A percentile compares a stretch with the other conserved stretches of the same genome.
Evolutionary conservation across 2,888 invertebrate species (phyloP).

Genomic region (Eubasilissa splendida): DNA sequence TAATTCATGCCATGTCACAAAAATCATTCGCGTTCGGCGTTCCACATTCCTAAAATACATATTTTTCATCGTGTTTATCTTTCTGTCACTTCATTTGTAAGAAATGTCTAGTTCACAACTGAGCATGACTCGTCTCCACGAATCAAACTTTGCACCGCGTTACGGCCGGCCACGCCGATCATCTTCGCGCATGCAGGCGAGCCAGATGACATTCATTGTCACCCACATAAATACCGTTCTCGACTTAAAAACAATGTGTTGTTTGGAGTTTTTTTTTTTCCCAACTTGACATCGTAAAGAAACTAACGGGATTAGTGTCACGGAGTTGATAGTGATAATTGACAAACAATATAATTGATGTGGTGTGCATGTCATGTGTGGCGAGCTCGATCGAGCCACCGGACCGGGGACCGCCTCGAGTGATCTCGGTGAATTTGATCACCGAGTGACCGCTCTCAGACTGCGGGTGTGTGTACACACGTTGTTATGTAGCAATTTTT

Average conservation of each 20-base stretch:
- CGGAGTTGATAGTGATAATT: slow-evolving; percentile 19
- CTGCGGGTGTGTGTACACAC: background rate
- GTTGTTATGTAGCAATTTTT: background rate
- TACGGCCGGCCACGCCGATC: background rate
- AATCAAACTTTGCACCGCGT: slow-evolving; percentile 5
- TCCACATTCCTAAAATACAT: too few relatives aligned
- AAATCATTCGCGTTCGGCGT: too few relatives aligned
- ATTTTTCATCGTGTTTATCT: too few relatives aligned
- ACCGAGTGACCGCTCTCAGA: background rate
- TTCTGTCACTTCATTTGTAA: too few relatives aligned
- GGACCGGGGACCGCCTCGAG: slow-evolving; percentile 24
- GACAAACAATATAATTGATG: slow-evolving; percentile 7
- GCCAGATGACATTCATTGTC: background rate
- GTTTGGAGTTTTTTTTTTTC: background rate
- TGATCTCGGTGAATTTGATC: slow-evolving; percentile 2
- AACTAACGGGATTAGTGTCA: slow-evolving; percentile 11
- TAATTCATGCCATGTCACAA: too few relatives aligned
- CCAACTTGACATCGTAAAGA: background rate
- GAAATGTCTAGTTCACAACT: background rate
- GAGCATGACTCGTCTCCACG: background rate
- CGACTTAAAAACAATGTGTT: slow-evolving; percentile 1
- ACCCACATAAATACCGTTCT: slow-evolving; percentile 2
- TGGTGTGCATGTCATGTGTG: slow-evolving; percentile 3
- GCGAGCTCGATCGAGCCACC: slow-evolving; percentile 22
- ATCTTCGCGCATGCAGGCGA: background rate